Conservation (phyloP, 1,140 invertebrate genomes). For the Harpegnathos saltator region DNA sequence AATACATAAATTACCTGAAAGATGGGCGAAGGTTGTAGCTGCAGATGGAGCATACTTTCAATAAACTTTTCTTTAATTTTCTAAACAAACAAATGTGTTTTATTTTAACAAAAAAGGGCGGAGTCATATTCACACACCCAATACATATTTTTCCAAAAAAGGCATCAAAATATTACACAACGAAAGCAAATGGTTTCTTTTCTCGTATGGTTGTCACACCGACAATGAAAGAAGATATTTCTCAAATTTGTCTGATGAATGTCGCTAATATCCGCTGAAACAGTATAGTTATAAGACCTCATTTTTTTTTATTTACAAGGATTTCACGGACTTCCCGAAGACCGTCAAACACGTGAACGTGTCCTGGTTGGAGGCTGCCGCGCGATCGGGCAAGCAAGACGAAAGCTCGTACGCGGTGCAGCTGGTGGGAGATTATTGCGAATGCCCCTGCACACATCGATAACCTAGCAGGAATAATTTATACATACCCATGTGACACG, state of each 20-base stretch:
- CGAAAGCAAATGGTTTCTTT: too few relatives aligned
- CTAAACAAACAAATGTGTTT: too few relatives aligned
- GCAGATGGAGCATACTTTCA: too few relatives aligned
- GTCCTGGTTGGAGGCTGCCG: constrained; percentile 77
- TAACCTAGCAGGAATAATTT: constrained; percentile 27
- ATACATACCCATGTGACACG: background rate
- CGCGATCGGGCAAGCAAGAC: constrained; percentile 59
- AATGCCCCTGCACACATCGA: constrained; percentile 75
- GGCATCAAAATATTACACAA: too few relatives aligned
- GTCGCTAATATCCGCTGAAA: background rate
- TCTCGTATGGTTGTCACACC: too few relatives aligned
- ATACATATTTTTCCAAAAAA: too few relatives aligned
- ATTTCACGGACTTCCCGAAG: constrained; percentile 70
- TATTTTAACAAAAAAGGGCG: too few relatives aligned
- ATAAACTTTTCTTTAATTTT: too few relatives aligned
- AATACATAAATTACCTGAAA: too few relatives aligned
- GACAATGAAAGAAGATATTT: too few relatives aligned
- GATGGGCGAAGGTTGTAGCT: too few relatives aligned
- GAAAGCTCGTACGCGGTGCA: constrained; percentile 71
- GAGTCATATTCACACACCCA: too few relatives aligned
- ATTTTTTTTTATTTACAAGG: constrained; percentile 57
- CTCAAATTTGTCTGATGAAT: background rate
- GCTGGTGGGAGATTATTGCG: constrained; percentile 74
- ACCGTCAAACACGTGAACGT: constrained; percentile 77
- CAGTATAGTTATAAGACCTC: background rate